Conservation (phyloP, 2,797 vertebrate genomes). For the Spheniscus humboldti region DNA sequence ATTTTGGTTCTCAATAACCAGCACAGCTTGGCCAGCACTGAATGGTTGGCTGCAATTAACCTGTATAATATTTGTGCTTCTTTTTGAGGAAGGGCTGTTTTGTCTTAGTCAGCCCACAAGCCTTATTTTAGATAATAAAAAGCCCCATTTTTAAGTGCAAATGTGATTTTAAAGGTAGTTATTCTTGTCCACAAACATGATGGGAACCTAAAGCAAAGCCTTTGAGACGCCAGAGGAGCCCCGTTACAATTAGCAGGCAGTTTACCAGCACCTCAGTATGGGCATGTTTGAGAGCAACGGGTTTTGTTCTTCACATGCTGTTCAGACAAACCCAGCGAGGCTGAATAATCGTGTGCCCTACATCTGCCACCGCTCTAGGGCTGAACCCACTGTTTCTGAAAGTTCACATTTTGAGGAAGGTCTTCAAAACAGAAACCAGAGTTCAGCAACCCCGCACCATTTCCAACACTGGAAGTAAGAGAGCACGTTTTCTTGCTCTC, state of each 20-base stretch:
- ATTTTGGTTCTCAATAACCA: neutral
- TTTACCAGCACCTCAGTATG: neutral
- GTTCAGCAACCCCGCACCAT: neutral
- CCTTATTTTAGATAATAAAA: neutral
- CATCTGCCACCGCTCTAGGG: neutral
- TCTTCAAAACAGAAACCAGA: neutral
- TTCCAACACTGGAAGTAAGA: neutral
- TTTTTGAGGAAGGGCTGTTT: neutral
- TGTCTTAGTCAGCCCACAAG: neutral
- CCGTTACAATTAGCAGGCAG: neutral
- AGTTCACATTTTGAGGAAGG: neutral
- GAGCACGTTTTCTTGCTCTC: neutral
- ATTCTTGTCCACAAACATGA: neutral
- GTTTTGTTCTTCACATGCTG: neutral
- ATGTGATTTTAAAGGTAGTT: neutral
- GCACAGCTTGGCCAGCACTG: neutral
- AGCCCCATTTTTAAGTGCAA: neutral
- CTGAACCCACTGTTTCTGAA: neutral
- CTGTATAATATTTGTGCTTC: neutral
- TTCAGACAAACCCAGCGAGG: neutral
- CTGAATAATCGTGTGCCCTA: rapidly evolving
- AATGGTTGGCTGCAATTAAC: neutral
- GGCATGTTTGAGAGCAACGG: neutral
- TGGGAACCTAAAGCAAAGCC: neutral
- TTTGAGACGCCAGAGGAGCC: neutral